Evolutionary conservation across 2,797 vertebrate genomes (phyloP).

Genomic region (Poeciliopsis paucimaculata): DNA sequence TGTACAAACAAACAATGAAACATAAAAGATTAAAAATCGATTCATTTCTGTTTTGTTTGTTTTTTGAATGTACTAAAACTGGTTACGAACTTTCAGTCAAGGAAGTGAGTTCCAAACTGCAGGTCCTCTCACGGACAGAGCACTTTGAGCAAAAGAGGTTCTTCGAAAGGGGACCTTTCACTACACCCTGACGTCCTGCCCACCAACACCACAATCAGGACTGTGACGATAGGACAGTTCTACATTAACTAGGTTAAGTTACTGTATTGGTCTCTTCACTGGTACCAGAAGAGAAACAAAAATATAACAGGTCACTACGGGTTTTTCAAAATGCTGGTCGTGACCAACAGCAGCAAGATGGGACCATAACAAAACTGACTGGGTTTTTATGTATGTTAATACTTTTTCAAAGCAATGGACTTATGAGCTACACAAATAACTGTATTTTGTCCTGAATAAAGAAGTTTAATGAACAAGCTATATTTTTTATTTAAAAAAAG

Average conservation of each 20-base stretch:
- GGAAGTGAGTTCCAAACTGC: too few species aligned
- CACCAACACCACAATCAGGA: neutral
- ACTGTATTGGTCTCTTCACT: neutral
- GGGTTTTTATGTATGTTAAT: neutral
- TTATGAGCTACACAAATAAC: neutral
- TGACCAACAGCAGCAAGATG: neutral
- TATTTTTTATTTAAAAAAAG: neutral
- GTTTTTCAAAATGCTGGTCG: neutral
- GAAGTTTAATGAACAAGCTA: neutral
- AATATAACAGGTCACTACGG: neutral
- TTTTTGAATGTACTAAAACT: too few species aligned
- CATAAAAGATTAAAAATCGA: too few species aligned
- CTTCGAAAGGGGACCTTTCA: too few species aligned
- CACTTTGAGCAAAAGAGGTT: too few species aligned
- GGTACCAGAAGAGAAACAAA: neutral
- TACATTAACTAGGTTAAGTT: neutral
- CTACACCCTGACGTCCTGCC: neutral
- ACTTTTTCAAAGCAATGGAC: neutral
- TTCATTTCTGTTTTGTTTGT: too few species aligned
- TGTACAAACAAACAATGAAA: too few species aligned
- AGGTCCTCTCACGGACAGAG: too few species aligned
- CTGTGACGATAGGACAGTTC: neutral
- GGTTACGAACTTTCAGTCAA: too few species aligned
- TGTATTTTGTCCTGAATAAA: neutral
- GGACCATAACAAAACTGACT: neutral